Conservation (phyloP, 2,888 invertebrate genomes). For the Andricus curvator region DNA sequence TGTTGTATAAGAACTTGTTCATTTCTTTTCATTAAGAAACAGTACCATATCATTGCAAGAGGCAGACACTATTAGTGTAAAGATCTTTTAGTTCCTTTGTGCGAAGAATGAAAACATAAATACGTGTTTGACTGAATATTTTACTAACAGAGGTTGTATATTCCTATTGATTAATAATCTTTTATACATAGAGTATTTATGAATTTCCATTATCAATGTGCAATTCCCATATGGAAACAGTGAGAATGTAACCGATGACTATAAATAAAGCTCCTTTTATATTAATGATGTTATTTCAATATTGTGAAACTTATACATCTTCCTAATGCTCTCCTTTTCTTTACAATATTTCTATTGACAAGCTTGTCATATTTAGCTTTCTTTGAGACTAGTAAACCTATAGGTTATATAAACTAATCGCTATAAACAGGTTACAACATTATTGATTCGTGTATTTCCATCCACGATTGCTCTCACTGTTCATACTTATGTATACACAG, state of each 20-base stretch:
- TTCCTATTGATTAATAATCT: no score
- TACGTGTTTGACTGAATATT: background rate
- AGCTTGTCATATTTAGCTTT: conserved; percentile 5
- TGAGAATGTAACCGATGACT: background rate
- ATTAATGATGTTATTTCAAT: background rate
- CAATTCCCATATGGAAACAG: background rate
- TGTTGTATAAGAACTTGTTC: background rate
- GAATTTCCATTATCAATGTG: background rate
- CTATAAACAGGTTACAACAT: conserved; percentile 11
- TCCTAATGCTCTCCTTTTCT: background rate
- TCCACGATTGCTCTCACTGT: conserved; percentile 12
- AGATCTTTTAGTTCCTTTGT: background rate
- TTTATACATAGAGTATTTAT: background rate
- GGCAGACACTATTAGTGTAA: background rate
- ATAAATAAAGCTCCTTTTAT: background rate
- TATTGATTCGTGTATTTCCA: conserved; percentile 30
- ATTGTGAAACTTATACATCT: background rate
- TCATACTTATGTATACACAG: background rate
- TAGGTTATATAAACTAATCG: conserved; percentile 5
- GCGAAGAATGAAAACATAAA: background rate
- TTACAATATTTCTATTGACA: background rate
- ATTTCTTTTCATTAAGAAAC: background rate
- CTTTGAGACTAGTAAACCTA: background rate
- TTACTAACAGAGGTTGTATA: no score
- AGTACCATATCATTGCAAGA: background rate